Conservation (phyloP, 2,113 vertebrate genomes). For the Gnathonemus echidnorhynchus region DNA sequence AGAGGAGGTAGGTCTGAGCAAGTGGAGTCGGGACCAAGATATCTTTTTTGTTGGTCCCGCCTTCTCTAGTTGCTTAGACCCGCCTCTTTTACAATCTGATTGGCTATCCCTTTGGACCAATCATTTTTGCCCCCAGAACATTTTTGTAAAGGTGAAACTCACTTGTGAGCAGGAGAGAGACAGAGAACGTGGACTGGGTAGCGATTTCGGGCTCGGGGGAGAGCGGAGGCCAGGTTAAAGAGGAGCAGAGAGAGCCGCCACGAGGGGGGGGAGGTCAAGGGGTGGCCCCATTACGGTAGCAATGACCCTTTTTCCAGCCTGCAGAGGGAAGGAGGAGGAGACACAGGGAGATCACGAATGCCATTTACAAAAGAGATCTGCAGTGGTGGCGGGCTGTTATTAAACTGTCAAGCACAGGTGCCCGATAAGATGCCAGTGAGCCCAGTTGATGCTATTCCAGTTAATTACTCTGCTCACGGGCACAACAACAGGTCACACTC, state of each 20-base stretch:
- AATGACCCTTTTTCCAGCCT: not conserved
- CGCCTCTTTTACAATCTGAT: no score
- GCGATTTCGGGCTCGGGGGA: not conserved
- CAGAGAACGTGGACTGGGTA: not conserved
- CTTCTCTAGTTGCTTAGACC: no score
- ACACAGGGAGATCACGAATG: not conserved
- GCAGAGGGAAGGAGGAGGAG: not conserved
- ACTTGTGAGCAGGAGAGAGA: not conserved
- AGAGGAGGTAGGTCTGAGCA: no score
- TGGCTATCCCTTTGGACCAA: no score
- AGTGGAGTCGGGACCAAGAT: no score
- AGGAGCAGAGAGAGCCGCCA: not conserved
- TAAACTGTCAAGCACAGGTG: not conserved
- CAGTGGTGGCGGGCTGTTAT: not conserved
- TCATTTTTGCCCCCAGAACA: no score
- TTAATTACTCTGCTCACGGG: not conserved
- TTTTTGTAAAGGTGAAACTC: no score
- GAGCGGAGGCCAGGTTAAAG: not conserved
- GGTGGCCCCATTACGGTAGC: not conserved
- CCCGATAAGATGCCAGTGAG: not conserved
- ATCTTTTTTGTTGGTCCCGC: no score
- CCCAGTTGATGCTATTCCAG: not conserved
- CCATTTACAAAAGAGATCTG: not conserved
- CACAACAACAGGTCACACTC: not conserved
- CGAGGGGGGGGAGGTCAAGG: not conserved